Evolutionary conservation across 2,797 vertebrate genomes (phyloP).

Genomic region (Malacoctenus gilli): DNA sequence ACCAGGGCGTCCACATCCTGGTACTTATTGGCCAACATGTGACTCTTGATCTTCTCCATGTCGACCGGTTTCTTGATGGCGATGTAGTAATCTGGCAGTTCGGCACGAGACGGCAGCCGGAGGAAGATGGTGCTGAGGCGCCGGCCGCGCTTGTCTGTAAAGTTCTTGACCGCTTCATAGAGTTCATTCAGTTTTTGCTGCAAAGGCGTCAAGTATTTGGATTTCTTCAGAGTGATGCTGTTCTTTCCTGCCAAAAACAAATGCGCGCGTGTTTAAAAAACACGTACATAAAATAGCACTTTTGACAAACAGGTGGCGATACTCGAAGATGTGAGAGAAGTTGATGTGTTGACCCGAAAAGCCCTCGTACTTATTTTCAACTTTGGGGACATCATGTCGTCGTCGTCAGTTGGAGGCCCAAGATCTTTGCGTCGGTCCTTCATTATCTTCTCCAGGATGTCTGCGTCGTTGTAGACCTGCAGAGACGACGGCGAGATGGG

Average conservation of each 20-base stretch:
- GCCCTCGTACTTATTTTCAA: slow-evolving; percentile 92
- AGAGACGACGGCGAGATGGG: slow-evolving; percentile 3
- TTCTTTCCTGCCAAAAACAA: slow-evolving; percentile 87
- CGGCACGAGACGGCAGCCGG: slow-evolving; percentile 94
- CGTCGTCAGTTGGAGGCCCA: slow-evolving; percentile 91
- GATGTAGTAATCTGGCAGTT: slow-evolving; percentile 96
- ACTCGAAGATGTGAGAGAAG: no score
- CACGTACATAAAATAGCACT: no score
- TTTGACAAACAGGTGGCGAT: no score
- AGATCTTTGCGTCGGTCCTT: slow-evolving; percentile 94
- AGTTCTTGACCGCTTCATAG: slow-evolving; percentile 98
- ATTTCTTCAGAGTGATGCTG: slow-evolving; percentile 94
- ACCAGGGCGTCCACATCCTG: slow-evolving; percentile 97
- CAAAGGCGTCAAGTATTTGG: slow-evolving; percentile 96
- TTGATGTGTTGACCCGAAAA: no score
- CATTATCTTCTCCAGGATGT: slow-evolving; percentile 94
- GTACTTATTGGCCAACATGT: slow-evolving; percentile 98
- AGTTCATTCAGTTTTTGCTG: slow-evolving; percentile 98
- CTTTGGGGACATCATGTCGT: slow-evolving; percentile 93
- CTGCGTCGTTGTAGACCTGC: slow-evolving; percentile 97
- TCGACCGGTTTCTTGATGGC: slow-evolving; percentile 98
- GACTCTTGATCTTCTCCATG: slow-evolving; percentile 97
- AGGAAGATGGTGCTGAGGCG: slow-evolving; percentile 97
- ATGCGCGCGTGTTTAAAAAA: background rate
- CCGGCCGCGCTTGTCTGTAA: slow-evolving; percentile 94